A percentile compares a stretch with the other conserved stretches of the same genome.
Conservation (phyloP, 2,797 vertebrate genomes). For the Centropyge bicolor region DNA sequence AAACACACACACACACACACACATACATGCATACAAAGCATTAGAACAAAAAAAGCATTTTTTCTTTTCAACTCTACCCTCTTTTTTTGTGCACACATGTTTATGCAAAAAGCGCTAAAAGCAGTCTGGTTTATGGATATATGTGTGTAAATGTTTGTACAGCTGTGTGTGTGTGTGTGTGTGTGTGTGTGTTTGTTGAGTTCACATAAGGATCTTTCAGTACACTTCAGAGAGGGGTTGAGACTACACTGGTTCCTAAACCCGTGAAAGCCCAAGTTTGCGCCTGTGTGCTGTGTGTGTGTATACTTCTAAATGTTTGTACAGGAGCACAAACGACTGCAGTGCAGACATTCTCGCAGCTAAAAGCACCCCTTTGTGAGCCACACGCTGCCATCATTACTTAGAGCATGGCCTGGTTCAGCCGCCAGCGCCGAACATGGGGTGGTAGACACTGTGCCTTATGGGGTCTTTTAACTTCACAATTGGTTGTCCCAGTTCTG, state of each 20-base stretch:
- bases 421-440: slow-evolving; percentile 64
- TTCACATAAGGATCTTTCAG: slow-evolving; percentile 12
- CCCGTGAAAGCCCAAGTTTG: not conserved
- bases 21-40: not conserved
- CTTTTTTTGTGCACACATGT: slow-evolving; percentile 15
- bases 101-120: slow-evolving; percentile 23
- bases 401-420: slow-evolving; percentile 67
- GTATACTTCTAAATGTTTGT: slow-evolving; percentile 17
- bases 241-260: slow-evolving; percentile 16
- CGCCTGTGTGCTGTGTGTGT: slow-evolving; percentile 1
- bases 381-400: slow-evolving; percentile 73
- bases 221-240: slow-evolving; percentile 18
- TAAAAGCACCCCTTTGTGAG: slow-evolving; percentile 67
- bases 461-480: slow-evolving; percentile 77
- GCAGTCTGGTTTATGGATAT: not conserved
- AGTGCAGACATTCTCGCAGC: slow-evolving; percentile 54
- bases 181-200: slow-evolving; percentile 5
- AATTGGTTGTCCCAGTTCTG: slow-evolving; percentile 80
- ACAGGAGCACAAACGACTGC: slow-evolving; percentile 46
- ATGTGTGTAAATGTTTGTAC: slow-evolving; percentile 1
- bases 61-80: not conserved
- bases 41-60: slow-evolving; percentile 5
- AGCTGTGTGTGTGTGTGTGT: slow-evolving; percentile 22
- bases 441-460: slow-evolving; percentile 69
- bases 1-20: not conserved